Conservation (phyloP, 2,888 invertebrate genomes). For the Dynastes hyllus region DNA sequence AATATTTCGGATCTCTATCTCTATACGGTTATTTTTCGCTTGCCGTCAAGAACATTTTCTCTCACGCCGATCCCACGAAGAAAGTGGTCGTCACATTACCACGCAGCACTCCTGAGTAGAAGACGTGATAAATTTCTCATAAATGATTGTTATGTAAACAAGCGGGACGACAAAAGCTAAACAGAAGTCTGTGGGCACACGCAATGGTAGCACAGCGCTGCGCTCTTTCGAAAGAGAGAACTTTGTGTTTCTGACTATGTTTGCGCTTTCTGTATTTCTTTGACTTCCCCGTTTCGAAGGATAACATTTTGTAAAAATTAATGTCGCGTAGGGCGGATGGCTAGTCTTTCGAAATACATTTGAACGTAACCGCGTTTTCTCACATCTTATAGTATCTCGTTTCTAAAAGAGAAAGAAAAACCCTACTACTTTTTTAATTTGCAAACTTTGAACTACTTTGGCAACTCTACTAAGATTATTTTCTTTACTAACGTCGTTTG, state of each 20-base stretch:
- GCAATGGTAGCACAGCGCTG: conserved; percentile 33
- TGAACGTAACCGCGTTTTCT: too few species aligned
- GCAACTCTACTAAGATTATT: too few species aligned
- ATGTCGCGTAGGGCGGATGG: neutral
- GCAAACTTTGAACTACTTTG: too few species aligned
- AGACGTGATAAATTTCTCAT: conserved; percentile 47
- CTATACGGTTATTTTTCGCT: conserved; percentile 43
- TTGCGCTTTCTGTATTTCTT: conserved; percentile 37
- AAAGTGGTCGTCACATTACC: conserved; percentile 46
- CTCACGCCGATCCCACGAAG: conserved; percentile 47
- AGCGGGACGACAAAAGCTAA: conserved; percentile 48
- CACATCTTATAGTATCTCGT: too few species aligned
- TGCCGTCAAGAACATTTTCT: conserved; percentile 40
- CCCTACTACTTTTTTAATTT: too few species aligned
- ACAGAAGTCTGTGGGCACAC: conserved; percentile 48
- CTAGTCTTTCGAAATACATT: neutral
- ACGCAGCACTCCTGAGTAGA: conserved; percentile 38
- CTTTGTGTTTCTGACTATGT: conserved; percentile 40
- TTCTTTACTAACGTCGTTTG: too few species aligned
- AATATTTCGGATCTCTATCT: conserved; percentile 38
- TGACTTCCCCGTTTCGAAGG: conserved; percentile 17
- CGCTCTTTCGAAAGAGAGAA: conserved; percentile 43
- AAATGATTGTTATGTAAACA: conserved; percentile 47
- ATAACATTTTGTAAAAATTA: conserved; percentile 30
- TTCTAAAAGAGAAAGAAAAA: too few species aligned